Percentiles rank a stretch among this genome's conserved stretches.
Evolutionary conservation across 2,113 vertebrate genomes (phyloP).

Genomic region (Climacteris rufus): DNA sequence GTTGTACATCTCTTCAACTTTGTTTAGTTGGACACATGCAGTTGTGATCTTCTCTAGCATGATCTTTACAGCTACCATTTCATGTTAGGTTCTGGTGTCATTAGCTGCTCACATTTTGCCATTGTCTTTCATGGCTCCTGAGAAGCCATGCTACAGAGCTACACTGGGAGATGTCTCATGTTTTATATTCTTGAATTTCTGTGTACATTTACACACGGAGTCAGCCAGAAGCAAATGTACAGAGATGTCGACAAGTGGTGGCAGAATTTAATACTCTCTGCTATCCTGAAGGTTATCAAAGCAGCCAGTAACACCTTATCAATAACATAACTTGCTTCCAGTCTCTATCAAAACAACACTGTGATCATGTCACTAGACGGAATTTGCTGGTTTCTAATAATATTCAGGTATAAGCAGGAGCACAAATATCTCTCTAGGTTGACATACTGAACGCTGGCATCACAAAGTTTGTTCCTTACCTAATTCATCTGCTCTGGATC

Average conservation of each 20-base stretch:
- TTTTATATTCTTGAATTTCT: not conserved
- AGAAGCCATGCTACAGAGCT: not conserved
- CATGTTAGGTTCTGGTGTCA: not conserved
- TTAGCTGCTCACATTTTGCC: not conserved
- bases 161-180: not conserved
- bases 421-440: not conserved
- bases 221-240: not conserved
- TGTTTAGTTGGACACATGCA: not conserved
- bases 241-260: not conserved
- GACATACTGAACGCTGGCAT: not conserved
- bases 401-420: not conserved
- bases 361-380: not conserved
- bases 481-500: not conserved
- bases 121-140: not conserved
- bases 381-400: not conserved
- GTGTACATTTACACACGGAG: not conserved
- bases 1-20: not conserved
- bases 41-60: not conserved
- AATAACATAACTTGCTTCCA: not conserved
- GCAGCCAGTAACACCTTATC: not conserved
- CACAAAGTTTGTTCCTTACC: not conserved
- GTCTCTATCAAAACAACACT: not conserved
- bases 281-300: not conserved
- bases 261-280: not conserved
- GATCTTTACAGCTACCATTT: not conserved